These are phyloP conservation scores for Cinara cedri DNA, from an alignment of 2,888 invertebrate species.

Conservation along the genomic window DNA sequence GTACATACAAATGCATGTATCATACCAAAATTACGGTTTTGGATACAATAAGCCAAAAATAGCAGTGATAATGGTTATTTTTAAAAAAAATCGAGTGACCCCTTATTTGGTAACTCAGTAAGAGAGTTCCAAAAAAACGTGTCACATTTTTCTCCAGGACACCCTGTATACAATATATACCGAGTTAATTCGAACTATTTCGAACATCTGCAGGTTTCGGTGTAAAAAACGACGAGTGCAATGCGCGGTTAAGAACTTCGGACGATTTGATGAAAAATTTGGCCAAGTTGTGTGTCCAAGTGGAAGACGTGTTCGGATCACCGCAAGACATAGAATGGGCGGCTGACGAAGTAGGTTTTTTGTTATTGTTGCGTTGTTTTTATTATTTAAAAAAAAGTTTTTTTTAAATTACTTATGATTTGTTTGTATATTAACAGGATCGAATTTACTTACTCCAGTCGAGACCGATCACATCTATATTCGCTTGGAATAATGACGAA, in stretches of 20 bases:
- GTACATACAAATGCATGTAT: too few species aligned
- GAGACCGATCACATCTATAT: slow-evolving; percentile 76
- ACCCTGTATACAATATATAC: too few species aligned
- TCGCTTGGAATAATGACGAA: slow-evolving; percentile 79
- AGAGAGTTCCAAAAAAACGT: too few species aligned
- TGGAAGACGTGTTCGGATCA: slow-evolving; percentile 74
- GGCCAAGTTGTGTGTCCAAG: slow-evolving; percentile 65
- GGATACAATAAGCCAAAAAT: too few species aligned
- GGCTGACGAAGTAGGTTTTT: slow-evolving; percentile 66
- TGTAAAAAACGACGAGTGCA: neutral
- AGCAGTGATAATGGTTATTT: too few species aligned
- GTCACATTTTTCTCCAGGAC: too few species aligned
- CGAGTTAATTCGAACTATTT: too few species aligned
- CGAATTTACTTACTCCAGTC: slow-evolving; percentile 74
- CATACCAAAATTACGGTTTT: too few species aligned
- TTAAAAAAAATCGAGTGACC: too few species aligned
- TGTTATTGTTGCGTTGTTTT: slow-evolving; percentile 7
- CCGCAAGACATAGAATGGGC: slow-evolving; percentile 86
- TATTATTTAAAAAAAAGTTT: neutral
- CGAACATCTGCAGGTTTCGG: neutral
- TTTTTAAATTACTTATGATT: neutral
- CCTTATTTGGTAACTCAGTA: too few species aligned
- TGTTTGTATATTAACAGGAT: neutral
- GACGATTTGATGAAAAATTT: slow-evolving; percentile 14
- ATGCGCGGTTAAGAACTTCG: neutral